Conservation (phyloP, 2,888 invertebrate species). For the Hirtodrosophila duncani region DNA sequence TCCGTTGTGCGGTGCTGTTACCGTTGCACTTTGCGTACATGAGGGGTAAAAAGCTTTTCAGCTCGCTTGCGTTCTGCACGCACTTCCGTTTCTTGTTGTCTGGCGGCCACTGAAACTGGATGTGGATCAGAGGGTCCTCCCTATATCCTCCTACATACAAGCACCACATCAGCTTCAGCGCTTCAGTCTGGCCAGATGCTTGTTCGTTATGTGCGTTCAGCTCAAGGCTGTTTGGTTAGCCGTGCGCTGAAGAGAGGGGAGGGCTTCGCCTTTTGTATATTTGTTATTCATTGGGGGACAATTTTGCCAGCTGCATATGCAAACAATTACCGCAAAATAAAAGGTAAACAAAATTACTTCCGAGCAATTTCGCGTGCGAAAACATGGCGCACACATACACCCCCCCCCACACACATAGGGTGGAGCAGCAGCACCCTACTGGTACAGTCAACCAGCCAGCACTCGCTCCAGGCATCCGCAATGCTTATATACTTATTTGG, state of each 20-base stretch:
- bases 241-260: not conserved
- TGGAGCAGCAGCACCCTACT: not conserved
- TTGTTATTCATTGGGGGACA: slow-evolving; percentile 56
- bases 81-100: slow-evolving; percentile 64
- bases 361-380: slow-evolving; percentile 60
- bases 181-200: no score
- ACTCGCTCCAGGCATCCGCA: no score
- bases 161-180: no score
- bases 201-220: no score
- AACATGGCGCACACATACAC: slow-evolving; percentile 34
- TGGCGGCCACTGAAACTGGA: slow-evolving; percentile 7
- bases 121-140: not conserved
- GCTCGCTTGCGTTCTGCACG: slow-evolving; percentile 50
- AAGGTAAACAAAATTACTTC: slow-evolving; percentile 71
- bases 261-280: slow-evolving; percentile 14
- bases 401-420: no score
- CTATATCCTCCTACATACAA: no score
- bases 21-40: slow-evolving; percentile 38
- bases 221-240: slow-evolving; percentile 49
- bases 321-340: slow-evolving; percentile 71
- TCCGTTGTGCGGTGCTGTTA: slow-evolving; percentile 1
- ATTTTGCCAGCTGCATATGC: slow-evolving; percentile 62
- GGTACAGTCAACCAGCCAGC: not conserved
- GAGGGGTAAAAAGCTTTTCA: slow-evolving; percentile 49
- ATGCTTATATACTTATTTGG: no score